Evolutionary conservation across 1,140 invertebrate genomes (phyloP), one percentile per base, ranked within the genome.

Genomic region (Chrysomallon squamiferum): DNA sequence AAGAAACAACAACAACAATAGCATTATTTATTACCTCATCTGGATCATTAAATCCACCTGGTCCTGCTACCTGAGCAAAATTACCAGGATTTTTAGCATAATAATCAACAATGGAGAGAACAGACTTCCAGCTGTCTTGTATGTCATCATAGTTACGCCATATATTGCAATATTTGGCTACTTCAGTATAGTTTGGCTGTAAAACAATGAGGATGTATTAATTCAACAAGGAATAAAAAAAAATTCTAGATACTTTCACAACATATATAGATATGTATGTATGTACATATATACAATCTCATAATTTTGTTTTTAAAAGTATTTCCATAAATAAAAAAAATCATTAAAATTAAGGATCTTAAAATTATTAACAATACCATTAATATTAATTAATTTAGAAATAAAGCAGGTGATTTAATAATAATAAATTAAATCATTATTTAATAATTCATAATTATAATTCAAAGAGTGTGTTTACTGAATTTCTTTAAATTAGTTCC

Each of bases 141-240:
- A 98, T 97, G 79, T 98, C 96, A 80, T 94, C 93, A 78, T 92
- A 98, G 83, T 98, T 98, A 71, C 96, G 88, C 96, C 96, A 98
- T 59, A 98, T 86, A 87, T 98, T 98, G 82, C 96, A 99, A 77
- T 92, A 89, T 62, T 92, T 88, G 66, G 92, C 92, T 70, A 98
- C 96, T 1, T 91, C 89, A 2, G 90, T 89, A 80, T 93, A 98
- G 84, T 98, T 95, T 0, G 94, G 93, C 90, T 95, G 86, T 2
- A 41, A 38, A 25, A 25, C 11, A 29, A 20, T n/a, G 25, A 25
- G 32, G n/a, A n/a, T n/a, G n/a, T n/a, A n/a, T n/a, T n/a, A n/a
- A n/a, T n/a, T n/a, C n/a, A n/a, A 6, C 4, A 50, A n/a, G 27
- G 20, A 18, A 7, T 27, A 50, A 22, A 4, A 50, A 50, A 4